Conservation (phyloP, 2,797 vertebrate species). For the Urophycis tenuis region DNA sequence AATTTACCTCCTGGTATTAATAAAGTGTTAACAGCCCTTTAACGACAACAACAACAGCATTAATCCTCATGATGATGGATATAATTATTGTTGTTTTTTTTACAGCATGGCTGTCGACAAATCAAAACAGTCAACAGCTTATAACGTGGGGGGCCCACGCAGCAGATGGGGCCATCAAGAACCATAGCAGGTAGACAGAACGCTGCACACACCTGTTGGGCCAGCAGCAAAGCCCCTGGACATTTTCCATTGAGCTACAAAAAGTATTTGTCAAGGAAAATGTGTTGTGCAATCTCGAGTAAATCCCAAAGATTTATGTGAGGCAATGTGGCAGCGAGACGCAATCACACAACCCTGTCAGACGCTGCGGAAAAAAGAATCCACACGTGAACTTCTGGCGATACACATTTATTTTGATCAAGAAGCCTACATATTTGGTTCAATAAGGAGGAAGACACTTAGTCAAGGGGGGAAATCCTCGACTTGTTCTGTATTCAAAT, state of each 20-base stretch:
- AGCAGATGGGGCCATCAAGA: background rate
- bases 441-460: background rate
- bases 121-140: background rate
- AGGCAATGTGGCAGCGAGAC: background rate
- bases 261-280: constrained; percentile 34
- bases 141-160: background rate
- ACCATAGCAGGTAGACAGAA: background rate
- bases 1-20: background rate
- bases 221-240: constrained; percentile 31
- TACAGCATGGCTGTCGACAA: background rate
- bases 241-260: constrained; percentile 41
- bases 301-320: constrained; percentile 43
- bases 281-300: constrained; percentile 37
- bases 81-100: background rate
- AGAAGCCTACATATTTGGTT: background rate
- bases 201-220: constrained; percentile 40
- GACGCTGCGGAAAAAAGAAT: background rate
- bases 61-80: background rate
- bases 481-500: background rate
- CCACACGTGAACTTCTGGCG: background rate
- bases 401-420: background rate
- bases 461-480: background rate
- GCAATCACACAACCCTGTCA: background rate
- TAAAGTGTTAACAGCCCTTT: background rate
- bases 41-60: background rate